phyloP scores from a whole-genome alignment of 2,888 invertebrate species.

The Subacronicta megacephala region DNA sequence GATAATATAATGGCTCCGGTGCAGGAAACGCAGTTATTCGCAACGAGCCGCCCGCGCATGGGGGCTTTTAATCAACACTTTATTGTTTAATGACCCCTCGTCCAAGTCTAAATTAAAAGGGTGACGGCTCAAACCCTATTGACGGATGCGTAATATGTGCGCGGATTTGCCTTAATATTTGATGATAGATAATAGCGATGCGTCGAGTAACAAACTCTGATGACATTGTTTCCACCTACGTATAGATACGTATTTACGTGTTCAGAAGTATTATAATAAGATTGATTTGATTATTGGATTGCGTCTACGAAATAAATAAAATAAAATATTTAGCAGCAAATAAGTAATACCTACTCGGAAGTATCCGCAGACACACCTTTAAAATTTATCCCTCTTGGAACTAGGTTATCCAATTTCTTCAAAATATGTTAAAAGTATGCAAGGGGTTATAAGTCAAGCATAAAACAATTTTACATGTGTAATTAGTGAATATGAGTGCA shows the following conservation, averaged over 20 bases:
- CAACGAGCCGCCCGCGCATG: conserved; percentile 81
- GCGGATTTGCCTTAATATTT: conserved; percentile 82
- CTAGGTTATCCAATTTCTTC: too few relatives aligned
- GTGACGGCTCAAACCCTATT: conserved; percentile 88
- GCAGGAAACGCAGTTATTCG: conserved; percentile 88
- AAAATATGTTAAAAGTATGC: too few relatives aligned
- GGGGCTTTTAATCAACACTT: conserved; percentile 90
- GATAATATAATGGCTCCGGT: conserved; percentile 86
- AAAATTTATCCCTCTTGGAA: too few relatives aligned
- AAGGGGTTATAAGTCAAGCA: conserved; percentile 2
- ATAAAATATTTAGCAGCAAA: too few relatives aligned
- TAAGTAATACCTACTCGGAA: neutral
- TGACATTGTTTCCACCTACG: neutral
- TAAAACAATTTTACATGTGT: conserved; percentile 44
- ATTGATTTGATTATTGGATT: too few relatives aligned
- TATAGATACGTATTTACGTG: neutral
- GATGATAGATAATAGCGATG: conserved; percentile 78
- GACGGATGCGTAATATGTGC: conserved; percentile 86
- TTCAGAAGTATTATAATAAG: neutral
- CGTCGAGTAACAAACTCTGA: conserved; percentile 2
- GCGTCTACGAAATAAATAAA: too few relatives aligned
- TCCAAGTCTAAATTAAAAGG: conserved; percentile 88
- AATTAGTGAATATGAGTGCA: conserved; percentile 77
- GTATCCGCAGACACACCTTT: too few relatives aligned
- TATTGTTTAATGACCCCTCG: conserved; percentile 90